Conservation (phyloP, 2,888 invertebrate genomes). For the Andrena chrysosceles region DNA sequence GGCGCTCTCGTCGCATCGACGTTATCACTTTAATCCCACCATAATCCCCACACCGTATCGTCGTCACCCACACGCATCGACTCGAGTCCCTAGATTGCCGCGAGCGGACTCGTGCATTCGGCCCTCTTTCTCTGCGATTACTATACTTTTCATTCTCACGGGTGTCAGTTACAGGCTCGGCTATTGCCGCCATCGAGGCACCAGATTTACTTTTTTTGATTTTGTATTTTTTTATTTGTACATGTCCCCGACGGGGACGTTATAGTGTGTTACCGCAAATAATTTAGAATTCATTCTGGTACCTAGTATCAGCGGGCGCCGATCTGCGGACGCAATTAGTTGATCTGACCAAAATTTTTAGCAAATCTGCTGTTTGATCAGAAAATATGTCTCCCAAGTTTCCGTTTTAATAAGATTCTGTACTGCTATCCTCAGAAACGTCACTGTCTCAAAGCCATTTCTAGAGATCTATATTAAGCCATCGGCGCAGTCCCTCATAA, state of each 20-base stretch:
- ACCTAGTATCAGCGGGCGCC: neutral
- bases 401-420: constrained; percentile 18
- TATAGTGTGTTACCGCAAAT: neutral
- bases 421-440: neutral
- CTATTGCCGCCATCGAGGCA: neutral
- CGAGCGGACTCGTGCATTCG: neutral
- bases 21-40: constrained; percentile 73
- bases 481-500: neutral
- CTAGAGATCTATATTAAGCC: neutral
- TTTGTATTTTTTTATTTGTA: neutral
- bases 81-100: constrained; percentile 7
- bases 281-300: neutral
- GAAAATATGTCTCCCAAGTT: constrained; percentile 84
- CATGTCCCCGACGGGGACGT: too few species aligned
- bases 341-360: constrained; percentile 4
- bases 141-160: neutral
- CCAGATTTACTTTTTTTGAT: neutral
- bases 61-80: constrained; percentile 74
- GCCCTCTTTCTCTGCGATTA: neutral
- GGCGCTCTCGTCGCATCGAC: constrained; percentile 79
- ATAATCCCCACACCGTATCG: constrained; percentile 71
- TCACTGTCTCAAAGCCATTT: constrained; percentile 9
- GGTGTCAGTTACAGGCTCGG: neutral
- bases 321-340: neutral
- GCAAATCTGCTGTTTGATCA: constrained; percentile 71